A percentile compares a stretch with the other conserved stretches of the same genome.
Evolutionary conservation across 2,888 invertebrate genomes (phyloP).

Genomic region (Eumacrocentrus americanus): DNA sequence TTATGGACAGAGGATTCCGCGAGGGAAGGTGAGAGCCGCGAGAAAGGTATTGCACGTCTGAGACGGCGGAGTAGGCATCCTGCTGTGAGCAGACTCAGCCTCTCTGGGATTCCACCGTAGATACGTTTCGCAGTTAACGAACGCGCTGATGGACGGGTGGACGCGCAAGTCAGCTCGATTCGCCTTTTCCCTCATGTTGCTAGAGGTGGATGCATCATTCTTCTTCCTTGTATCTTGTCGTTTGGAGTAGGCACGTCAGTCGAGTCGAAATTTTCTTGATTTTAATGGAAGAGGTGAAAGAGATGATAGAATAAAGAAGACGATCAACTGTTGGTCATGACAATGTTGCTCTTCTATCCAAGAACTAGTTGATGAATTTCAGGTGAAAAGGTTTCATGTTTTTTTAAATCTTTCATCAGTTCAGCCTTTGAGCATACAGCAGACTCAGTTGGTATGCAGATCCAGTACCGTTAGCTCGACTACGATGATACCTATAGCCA

Average conservation of each 20-base stretch:
- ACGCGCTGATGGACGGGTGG: conserved; percentile 45
- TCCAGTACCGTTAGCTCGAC: conserved; percentile 54
- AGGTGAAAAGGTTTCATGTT: no score
- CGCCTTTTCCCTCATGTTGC: conserved; percentile 27
- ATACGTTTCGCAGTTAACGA: conserved; percentile 55
- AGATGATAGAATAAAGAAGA: neutral
- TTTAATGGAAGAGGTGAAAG: neutral
- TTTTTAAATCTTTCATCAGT: neutral
- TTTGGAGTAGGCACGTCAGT: conserved; percentile 24
- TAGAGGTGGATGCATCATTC: conserved; percentile 14
- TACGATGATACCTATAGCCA: conserved; percentile 11
- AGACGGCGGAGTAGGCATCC: conserved; percentile 46
- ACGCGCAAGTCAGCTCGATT: conserved; percentile 36
- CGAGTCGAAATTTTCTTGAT: conserved; percentile 23
- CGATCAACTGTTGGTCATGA: no score
- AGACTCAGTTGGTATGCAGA: conserved; percentile 50
- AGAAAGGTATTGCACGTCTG: conserved; percentile 38
- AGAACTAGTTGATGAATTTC: no score
- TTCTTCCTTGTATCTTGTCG: conserved; percentile 13
- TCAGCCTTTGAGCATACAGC: neutral
- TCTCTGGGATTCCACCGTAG: conserved; percentile 52
- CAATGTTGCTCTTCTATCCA: no score
- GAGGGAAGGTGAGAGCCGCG: conserved; percentile 13
- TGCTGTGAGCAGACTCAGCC: conserved; percentile 51
- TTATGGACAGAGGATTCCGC: conserved; percentile 7